Conservation (phyloP, 2,113 vertebrate species). For the Lophius piscatorius region DNA sequence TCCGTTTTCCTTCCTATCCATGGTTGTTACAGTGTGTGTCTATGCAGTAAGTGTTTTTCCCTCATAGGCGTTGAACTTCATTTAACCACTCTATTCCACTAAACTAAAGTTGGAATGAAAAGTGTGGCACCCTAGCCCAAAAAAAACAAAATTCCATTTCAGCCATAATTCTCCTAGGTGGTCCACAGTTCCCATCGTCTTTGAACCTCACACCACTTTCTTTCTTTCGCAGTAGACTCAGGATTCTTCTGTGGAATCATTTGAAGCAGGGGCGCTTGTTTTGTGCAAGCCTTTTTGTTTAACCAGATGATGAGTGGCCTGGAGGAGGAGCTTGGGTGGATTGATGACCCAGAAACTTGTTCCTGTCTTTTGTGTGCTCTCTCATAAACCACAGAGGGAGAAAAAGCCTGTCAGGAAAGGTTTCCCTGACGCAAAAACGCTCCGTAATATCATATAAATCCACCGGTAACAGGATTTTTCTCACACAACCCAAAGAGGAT, state of each 20-base stretch:
- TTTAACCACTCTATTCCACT: too few relatives aligned
- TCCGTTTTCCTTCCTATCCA: too few relatives aligned
- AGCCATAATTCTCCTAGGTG: neutral
- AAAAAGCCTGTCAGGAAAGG: conserved; percentile 33
- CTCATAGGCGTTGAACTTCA: too few relatives aligned
- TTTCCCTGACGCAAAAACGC: neutral
- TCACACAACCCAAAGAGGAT: too few relatives aligned
- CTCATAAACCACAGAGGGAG: conserved; percentile 41
- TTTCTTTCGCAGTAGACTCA: neutral
- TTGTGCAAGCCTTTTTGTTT: conserved; percentile 17
- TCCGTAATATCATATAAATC: too few relatives aligned
- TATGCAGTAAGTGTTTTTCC: too few relatives aligned
- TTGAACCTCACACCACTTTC: neutral
- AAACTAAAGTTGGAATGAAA: neutral
- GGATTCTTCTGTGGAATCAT: neutral
- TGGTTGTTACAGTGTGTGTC: too few relatives aligned
- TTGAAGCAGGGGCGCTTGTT: conserved; percentile 3
- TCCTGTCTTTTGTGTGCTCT: conserved; percentile 42
- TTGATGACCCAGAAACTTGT: conserved; percentile 36
- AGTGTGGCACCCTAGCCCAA: too few relatives aligned
- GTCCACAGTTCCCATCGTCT: conserved; percentile 9
- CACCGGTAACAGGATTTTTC: too few relatives aligned
- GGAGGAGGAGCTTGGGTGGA: conserved; percentile 1
- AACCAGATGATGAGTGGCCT: conserved; percentile 19
- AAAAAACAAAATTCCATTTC: too few relatives aligned